Evolutionary conservation across 2,888 invertebrate species (phyloP), one percentile per base, ranked within the genome.

Genomic region (Girardia tigrina): DNA sequence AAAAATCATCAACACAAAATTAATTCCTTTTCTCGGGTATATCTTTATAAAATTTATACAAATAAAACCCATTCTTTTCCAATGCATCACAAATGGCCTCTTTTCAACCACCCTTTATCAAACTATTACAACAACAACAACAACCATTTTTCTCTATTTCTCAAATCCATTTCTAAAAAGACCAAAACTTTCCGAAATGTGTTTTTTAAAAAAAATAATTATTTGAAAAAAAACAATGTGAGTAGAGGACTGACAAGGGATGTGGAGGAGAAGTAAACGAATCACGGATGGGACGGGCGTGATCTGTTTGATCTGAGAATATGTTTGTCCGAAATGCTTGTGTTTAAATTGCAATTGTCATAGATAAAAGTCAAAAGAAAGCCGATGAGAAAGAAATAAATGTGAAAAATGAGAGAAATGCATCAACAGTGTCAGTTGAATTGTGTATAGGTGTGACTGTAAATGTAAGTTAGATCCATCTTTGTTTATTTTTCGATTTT

Each of bases 151-250:
- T n/a, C n/a, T n/a, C n/a, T n/a, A n/a, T n/a, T n/a, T n/a, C n/a
- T 56, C n/a, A 56, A 56, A 56, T 56, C n/a, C 8, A 56, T 12
- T 56, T 56, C 56, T 56, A 56, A 56, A 56, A 56, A 23, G 23
- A 56, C 56, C n/a, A 56, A 56, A 56, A 6, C 20, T 56, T 4
- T 56, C 56, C 4, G 56, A 56, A 56, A 56, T n/a, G n/a, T n/a
- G n/a, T n/a, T n/a, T n/a, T n/a, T 56, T 56, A 56, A 56, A 56
- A 56, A 56, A 56, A 56, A n/a, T n/a, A n/a, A n/a, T n/a, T 56
- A 56, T 56, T 56, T 12, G 36, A 16, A 56, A 56, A 56, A n/a
- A 56, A 56, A 56, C 23, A 23, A n/a, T 56, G n/a, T n/a, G n/a
- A n/a, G n/a, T n/a, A n/a, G n/a, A n/a, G n/a, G n/a, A n/a, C n/a